Conservation (phyloP, 2,797 vertebrate genomes). For the Periparus ater region DNA sequence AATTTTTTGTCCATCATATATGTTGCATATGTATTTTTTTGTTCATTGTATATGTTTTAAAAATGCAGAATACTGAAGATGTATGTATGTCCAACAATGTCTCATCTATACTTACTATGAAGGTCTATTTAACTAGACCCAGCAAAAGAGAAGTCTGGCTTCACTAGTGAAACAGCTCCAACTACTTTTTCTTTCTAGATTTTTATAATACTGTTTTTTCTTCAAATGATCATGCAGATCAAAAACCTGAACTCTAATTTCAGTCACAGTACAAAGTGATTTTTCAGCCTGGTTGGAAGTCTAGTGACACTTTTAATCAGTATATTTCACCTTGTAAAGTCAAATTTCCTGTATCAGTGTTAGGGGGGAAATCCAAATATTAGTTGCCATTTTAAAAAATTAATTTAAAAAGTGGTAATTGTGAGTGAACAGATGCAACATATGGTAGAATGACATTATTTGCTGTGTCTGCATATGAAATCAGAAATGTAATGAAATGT, state of each 20-base stretch:
- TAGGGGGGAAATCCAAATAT: background rate
- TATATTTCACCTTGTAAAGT: background rate
- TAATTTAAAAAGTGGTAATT: background rate
- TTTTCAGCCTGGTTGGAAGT: background rate
- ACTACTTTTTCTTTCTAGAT: background rate
- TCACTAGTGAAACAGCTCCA: background rate
- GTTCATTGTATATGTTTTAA: background rate
- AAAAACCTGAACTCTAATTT: background rate
- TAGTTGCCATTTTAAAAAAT: background rate
- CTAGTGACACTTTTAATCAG: background rate
- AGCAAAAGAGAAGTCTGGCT: background rate
- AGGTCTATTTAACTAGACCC: background rate
- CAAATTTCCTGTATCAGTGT: background rate
- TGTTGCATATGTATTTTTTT: background rate
- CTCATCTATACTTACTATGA: background rate
- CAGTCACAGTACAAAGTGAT: background rate
- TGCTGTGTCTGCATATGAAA: background rate
- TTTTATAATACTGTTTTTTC: background rate
- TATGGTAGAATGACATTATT: background rate
- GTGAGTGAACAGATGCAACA: background rate
- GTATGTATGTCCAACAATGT: background rate
- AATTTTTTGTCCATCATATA: background rate
- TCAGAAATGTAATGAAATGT: background rate
- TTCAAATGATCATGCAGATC: background rate
- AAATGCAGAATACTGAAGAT: background rate